Evolutionary conservation across 1,140 invertebrate genomes (phyloP), one percentile per base, ranked within the genome.

Genomic region (Drosophila prosaltans): DNA sequence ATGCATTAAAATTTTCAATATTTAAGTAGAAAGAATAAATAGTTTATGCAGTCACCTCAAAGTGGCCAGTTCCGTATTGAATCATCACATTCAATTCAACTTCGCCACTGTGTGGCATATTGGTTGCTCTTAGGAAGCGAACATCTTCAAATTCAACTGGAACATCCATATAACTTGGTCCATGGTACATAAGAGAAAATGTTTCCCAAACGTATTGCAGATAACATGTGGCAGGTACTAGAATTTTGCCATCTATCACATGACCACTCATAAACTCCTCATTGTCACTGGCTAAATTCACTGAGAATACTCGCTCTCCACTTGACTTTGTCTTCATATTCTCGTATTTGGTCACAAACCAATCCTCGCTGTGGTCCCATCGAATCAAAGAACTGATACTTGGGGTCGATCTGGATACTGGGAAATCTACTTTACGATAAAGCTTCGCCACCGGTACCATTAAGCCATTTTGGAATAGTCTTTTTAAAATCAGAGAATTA

Each of bases 181-280:
- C 95, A 81, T 94, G 94, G 9, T 90, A 91, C 93, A 97, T 95
- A 92, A 96, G 95, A 16, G 96, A 96, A 24, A 98, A 89, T 1
- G 97, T 97, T 91, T 97, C 96, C 98, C 98, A 99, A 0, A 97
- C 97, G 11, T 98, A 92, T 4, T 95, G 92, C 65, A 97, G 81
- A 86, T 97, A 99, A 28, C 97, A 97, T 8, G 98, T 98, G 0
- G 97, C 98, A 2, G 98, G 98, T 71, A 97, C 96, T 0, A 99
- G 90, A 74, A 97, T 96, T 79, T 97, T 95, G 91, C 96, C 96
- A 93, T 99, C 97, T 78, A 99, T 97, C 3, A 96, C 94, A 92
- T 99, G 98, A 2, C 97, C 98, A 26, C 93, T 92, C 92, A 97
- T 95, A 89, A 95, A 99, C 55, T 95, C 94, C 85, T 95, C 95